Percentiles rank a stretch among this genome's conserved stretches.
phyloP scores from a whole-genome alignment of 1,140 invertebrate species.

The Drosophila sturtevanti region DNA sequence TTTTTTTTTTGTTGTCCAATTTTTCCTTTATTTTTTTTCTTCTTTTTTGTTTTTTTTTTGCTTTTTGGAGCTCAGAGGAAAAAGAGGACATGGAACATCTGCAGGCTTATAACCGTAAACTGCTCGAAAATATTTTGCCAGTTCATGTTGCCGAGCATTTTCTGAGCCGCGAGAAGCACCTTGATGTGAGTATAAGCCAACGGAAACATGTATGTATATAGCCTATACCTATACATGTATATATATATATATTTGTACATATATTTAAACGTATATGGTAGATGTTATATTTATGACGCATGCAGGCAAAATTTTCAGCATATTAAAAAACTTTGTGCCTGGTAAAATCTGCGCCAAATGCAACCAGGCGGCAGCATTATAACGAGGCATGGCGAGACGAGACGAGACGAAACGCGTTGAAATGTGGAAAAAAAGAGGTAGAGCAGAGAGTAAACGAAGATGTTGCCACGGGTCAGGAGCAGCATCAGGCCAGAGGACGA shows the following conservation, averaged over 20 bases:
- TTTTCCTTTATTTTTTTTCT: neutral
- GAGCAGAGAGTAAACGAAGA: too few species aligned
- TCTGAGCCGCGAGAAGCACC: constrained; percentile 91
- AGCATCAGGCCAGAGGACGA: neutral
- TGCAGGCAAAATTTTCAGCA: constrained; percentile 44
- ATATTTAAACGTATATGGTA: neutral
- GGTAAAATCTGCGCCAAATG: constrained; percentile 51
- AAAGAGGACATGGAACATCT: constrained; percentile 97
- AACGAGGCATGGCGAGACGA: neutral
- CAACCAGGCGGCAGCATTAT: neutral
- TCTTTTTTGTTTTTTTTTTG: neutral
- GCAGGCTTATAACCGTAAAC: constrained; percentile 95
- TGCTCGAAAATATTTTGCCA: constrained; percentile 97
- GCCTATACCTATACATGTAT: neutral
- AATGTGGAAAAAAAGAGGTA: too few species aligned
- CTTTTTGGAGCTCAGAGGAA: constrained; percentile 86
- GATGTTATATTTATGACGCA: constrained; percentile 37
- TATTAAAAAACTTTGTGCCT: constrained; percentile 59
- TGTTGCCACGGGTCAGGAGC: neutral
- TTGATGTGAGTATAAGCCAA: constrained; percentile 86
- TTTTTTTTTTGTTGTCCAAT: constrained; percentile 21
- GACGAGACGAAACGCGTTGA: too few species aligned
- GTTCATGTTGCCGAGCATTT: constrained; percentile 97
- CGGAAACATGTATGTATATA: constrained; percentile 4
- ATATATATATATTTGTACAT: neutral